Percentiles rank a stretch among this genome's conserved stretches.
phyloP scores from a whole-genome alignment of 2,888 invertebrate species.

The Cremastobaeus sp. region DNA sequence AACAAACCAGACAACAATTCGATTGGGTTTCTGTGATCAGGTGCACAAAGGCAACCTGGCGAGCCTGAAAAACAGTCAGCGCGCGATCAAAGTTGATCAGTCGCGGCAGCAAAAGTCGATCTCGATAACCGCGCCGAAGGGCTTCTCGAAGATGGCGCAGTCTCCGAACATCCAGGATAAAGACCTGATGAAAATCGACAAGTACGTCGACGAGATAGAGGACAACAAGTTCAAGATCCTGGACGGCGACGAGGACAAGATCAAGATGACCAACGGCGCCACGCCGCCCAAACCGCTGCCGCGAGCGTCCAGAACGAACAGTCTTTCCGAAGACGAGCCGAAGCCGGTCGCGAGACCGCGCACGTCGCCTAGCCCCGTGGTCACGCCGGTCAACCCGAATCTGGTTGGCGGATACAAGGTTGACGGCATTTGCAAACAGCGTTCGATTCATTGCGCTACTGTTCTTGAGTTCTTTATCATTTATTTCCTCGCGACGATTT shows the following conservation, averaged over 20 bases:
- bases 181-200: conserved; percentile 68
- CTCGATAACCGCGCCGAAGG: conserved; percentile 70
- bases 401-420: conserved; percentile 88
- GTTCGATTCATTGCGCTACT: too few species aligned
- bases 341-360: conserved; percentile 85
- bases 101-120: conserved; percentile 69
- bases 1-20: not conserved
- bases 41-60: conserved; percentile 77
- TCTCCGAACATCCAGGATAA: conserved; percentile 69
- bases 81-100: conserved; percentile 72
- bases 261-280: conserved; percentile 75
- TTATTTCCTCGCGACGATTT: too few species aligned
- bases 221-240: conserved; percentile 69
- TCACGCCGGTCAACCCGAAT: conserved; percentile 81
- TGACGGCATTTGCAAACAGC: conserved; percentile 62
- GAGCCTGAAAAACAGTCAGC: conserved; percentile 74
- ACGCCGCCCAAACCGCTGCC: conserved; percentile 90
- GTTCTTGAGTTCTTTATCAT: too few species aligned
- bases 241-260: conserved; percentile 72
- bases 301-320: conserved; percentile 84
- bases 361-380: conserved; percentile 82
- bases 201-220: conserved; percentile 69
- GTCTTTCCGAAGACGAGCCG: conserved; percentile 85
- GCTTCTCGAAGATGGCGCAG: conserved; percentile 68
- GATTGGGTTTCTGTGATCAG: conserved; percentile 59